Evolutionary conservation across 2,113 vertebrate genomes (phyloP).

Genomic region (Phainopepla nitens): DNA sequence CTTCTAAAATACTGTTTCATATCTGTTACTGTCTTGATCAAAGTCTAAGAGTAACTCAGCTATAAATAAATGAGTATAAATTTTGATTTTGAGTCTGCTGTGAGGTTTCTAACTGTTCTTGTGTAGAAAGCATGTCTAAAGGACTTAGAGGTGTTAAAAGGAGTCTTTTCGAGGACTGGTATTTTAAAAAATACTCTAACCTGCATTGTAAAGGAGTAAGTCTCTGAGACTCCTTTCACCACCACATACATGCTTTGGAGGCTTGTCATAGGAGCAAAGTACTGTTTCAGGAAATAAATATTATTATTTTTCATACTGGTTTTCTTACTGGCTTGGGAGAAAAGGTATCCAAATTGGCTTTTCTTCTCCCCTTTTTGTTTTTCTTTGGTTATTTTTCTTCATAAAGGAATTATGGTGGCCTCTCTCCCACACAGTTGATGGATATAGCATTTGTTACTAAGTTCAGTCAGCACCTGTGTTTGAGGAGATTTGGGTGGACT

Average conservation of each 20-base stretch:
- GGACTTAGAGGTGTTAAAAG: neutral
- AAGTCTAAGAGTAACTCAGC: slow-evolving; percentile 45
- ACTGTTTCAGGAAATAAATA: neutral
- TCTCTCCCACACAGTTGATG: neutral
- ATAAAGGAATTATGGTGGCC: neutral
- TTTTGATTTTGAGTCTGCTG: neutral
- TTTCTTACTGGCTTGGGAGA: neutral
- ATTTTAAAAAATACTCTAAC: neutral
- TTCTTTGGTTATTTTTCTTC: no score
- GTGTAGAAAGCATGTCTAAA: neutral
- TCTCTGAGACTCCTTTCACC: neutral
- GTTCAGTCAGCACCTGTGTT: neutral
- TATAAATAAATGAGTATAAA: slow-evolving; percentile 42
- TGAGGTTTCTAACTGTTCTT: neutral
- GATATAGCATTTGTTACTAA: neutral
- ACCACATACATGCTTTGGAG: neutral
- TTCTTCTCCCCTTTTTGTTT: no score
- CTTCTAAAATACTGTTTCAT: slow-evolving; percentile 39
- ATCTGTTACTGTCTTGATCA: slow-evolving; percentile 41
- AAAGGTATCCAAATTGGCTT: rapidly evolving
- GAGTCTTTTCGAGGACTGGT: neutral
- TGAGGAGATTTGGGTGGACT: neutral
- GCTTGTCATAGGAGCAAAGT: neutral
- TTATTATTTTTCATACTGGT: neutral
- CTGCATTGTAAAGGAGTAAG: neutral